Evolutionary conservation across 2,113 vertebrate species (phyloP).

Genomic region (Perccottus glenii): DNA sequence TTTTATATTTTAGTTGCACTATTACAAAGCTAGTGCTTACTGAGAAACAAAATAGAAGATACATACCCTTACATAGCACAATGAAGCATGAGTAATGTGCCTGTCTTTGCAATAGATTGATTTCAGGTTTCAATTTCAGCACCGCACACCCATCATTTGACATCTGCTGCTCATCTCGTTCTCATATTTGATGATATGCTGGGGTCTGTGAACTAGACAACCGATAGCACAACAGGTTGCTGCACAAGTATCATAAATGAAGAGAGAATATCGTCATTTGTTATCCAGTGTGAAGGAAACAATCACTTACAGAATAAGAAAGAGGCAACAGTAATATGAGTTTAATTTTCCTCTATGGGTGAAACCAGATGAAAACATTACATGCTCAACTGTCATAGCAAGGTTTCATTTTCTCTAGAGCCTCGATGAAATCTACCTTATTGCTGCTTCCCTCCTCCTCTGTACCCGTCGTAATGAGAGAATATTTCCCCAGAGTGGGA

Average conservation of each 20-base stretch:
- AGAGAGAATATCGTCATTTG: neutral
- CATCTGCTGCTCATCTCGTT: conserved; percentile 4
- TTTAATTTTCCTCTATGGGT: conserved; percentile 68
- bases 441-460: conserved; percentile 68
- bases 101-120: conserved; percentile 2
- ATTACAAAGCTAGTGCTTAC: neutral
- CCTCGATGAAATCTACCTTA: conserved; percentile 72
- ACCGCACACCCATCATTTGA: neutral
- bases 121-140: conserved; percentile 4
- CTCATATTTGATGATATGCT: neutral
- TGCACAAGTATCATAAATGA: neutral
- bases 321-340: conserved; percentile 49
- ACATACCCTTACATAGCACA: neutral
- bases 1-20: no score
- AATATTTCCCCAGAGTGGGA: conserved; percentile 79
- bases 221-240: conserved; percentile 7
- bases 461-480: conserved; percentile 70
- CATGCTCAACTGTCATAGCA: conserved; percentile 63
- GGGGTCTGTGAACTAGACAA: neutral
- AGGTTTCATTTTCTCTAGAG: conserved; percentile 72
- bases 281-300: conserved; percentile 31
- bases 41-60: neutral
- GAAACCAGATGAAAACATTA: conserved; percentile 71
- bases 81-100: conserved; percentile 1
- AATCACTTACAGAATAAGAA: conserved; percentile 34